Evolutionary conservation across 2,888 invertebrate species (phyloP).

Genomic region (Ormyrus thymus): DNA sequence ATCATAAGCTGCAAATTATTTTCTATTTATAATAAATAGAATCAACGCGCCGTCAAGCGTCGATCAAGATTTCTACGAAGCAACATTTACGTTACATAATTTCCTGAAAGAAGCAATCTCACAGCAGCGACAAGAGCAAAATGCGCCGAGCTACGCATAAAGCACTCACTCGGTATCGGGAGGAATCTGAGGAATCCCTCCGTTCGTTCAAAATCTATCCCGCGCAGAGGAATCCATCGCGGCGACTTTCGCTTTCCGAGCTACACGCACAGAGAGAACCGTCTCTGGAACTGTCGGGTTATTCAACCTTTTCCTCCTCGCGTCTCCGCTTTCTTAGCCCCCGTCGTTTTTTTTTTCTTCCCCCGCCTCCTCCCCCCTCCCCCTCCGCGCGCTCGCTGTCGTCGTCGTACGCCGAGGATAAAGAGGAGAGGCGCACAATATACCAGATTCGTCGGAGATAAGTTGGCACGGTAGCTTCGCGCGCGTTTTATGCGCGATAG

Average conservation of each 20-base stretch:
- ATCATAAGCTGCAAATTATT: too few relatives aligned
- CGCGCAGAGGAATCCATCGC: not conserved
- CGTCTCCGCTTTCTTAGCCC: slow-evolving; percentile 2
- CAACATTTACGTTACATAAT: too few relatives aligned
- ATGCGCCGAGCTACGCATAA: slow-evolving; percentile 3
- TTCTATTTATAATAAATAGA: too few relatives aligned
- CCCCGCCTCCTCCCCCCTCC: not conserved
- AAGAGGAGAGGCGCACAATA: slow-evolving; percentile 31
- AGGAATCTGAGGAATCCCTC: slow-evolving; percentile 32
- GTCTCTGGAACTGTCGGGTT: slow-evolving; percentile 36
- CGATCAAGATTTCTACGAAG: too few relatives aligned
- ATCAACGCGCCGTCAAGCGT: too few relatives aligned
- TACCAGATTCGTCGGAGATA: slow-evolving; percentile 49
- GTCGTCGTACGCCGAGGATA: slow-evolving; percentile 21
- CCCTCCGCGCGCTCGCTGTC: not conserved
- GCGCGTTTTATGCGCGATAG: slow-evolving; percentile 61
- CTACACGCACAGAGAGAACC: not conserved
- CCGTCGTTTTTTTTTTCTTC: slow-evolving; percentile 7
- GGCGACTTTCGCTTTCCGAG: slow-evolving; percentile 44
- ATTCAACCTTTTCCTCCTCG: slow-evolving; percentile 47
- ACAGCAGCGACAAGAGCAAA: too few relatives aligned
- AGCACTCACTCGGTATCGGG: not conserved
- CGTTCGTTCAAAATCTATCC: slow-evolving; percentile 22
- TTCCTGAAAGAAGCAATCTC: too few relatives aligned
- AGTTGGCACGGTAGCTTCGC: slow-evolving; percentile 56